A percentile compares a stretch with the other conserved stretches of the same genome.
These are phyloP conservation scores for Indicator indicator DNA, from an alignment of 2,113 vertebrate species.

Conservation along the genomic window DNA sequence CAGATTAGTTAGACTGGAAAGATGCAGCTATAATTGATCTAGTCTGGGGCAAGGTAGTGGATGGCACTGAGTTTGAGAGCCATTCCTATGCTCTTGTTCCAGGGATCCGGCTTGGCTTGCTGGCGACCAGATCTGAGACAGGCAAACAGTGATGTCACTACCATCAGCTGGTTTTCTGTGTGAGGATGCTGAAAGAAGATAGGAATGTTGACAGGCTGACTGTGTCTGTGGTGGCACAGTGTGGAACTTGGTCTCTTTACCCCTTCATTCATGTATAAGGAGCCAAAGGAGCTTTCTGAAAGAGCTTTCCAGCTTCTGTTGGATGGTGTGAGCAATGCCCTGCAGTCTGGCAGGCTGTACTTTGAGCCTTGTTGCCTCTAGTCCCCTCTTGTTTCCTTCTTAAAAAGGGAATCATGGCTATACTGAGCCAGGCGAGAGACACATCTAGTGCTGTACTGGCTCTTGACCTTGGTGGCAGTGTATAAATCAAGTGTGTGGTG, in stretches of 20 bases:
- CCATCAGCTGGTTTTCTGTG: not conserved
- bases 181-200: not conserved
- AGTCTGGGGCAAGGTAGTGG: not conserved
- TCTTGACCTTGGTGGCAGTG: not conserved
- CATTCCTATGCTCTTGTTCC: not conserved
- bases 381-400: not conserved
- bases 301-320: rapidly evolving
- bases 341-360: not conserved
- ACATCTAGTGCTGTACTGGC: not conserved
- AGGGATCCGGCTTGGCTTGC: not conserved
- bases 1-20: not conserved
- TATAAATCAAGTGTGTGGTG: not conserved
- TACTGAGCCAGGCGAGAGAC: not conserved
- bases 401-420: not conserved
- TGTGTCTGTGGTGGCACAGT: rapidly evolving
- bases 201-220: not conserved
- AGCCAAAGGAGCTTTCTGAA: not conserved
- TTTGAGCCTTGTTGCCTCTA: not conserved
- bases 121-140: not conserved
- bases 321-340: not conserved
- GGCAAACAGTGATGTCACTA: not conserved
- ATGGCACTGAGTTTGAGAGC: not conserved
- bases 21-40: not conserved
- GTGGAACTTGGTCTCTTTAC: not conserved
- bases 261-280: not conserved